Conservation (phyloP, 1,140 invertebrate species). For the Nomia melanderi region DNA sequence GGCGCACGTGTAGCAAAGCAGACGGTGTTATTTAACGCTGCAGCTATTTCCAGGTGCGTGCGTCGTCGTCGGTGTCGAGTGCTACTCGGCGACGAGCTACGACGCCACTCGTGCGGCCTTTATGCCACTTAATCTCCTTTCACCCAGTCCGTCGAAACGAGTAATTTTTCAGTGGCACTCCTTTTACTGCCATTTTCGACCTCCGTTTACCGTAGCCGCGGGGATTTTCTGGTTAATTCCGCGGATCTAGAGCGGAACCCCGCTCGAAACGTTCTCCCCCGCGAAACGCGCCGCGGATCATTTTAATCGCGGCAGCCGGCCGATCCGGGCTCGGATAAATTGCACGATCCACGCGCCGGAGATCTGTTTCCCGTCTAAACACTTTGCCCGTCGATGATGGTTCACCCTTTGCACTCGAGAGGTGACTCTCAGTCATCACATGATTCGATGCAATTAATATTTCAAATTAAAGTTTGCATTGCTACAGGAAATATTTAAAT, state of each 20-base stretch:
- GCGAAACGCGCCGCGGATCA: not conserved
- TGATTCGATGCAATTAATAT: too few species aligned
- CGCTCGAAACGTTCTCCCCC: not conserved
- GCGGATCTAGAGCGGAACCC: slow-evolving; percentile 12
- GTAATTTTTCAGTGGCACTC: slow-evolving; percentile 27
- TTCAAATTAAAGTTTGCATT: too few species aligned
- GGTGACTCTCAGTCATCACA: too few species aligned
- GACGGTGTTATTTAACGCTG: slow-evolving; percentile 44
- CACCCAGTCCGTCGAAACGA: slow-evolving; percentile 40
- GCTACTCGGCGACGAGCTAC: slow-evolving; percentile 32
- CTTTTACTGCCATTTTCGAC: slow-evolving; percentile 31
- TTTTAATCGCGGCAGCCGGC: not conserved
- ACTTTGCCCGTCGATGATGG: too few species aligned
- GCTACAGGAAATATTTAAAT: too few species aligned
- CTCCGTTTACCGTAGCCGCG: not conserved
- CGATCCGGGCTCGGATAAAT: not conserved
- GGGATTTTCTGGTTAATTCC: slow-evolving; percentile 13
- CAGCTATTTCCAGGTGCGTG: slow-evolving; percentile 48
- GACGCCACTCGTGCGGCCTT: slow-evolving; percentile 15
- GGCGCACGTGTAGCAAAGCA: slow-evolving; percentile 19
- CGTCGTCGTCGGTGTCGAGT: slow-evolving; percentile 39
- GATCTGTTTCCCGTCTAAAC: too few species aligned
- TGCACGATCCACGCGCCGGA: too few species aligned
- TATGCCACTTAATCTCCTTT: slow-evolving; percentile 41
- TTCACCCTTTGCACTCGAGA: too few species aligned